Evolutionary conservation across 2,888 invertebrate genomes (phyloP).

Genomic region (Adineta ricciae): DNA sequence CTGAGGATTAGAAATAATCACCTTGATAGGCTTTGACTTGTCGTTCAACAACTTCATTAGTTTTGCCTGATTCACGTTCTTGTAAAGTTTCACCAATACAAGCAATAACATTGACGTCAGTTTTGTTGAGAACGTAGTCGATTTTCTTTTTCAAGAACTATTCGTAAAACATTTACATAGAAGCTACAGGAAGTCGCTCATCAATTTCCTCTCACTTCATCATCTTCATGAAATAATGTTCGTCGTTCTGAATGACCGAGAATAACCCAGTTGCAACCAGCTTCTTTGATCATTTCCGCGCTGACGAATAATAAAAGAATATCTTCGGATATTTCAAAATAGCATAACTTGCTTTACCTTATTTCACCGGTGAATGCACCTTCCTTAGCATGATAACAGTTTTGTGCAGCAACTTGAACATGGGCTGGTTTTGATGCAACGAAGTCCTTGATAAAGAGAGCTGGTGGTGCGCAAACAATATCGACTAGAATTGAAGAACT

Average conservation of each 20-base stretch:
- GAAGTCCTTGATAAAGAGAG: conserved; percentile 60
- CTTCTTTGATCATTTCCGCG: conserved; percentile 88
- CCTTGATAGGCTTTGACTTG: conserved; percentile 76
- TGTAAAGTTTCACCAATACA: conserved; percentile 93
- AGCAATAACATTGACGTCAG: conserved; percentile 63
- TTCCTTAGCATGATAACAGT: conserved; percentile 78
- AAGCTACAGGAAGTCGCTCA: not conserved
- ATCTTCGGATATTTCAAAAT: not conserved
- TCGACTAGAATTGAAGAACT: not conserved
- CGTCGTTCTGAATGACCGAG: conserved; percentile 93
- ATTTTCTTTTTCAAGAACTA: conserved; percentile 53
- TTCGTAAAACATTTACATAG: conserved; percentile 31
- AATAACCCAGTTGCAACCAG: conserved; percentile 83
- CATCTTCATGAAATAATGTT: conserved; percentile 79
- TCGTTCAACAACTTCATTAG: conserved; percentile 81
- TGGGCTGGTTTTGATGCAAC: conserved; percentile 57
- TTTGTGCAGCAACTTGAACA: conserved; percentile 79
- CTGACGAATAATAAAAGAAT: conserved; percentile 48
- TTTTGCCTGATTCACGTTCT: conserved; percentile 82
- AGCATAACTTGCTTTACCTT: conserved; percentile 48
- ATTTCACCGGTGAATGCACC: conserved; percentile 94
- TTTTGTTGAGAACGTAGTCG: conserved; percentile 40
- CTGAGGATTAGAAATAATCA: conserved; percentile 35
- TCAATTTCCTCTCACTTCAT: conserved; percentile 56
- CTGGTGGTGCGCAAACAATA: conserved; percentile 60